Evolutionary conservation across 2,113 vertebrate genomes (phyloP).

Genomic region (Paramormyrops kingsleyae): DNA sequence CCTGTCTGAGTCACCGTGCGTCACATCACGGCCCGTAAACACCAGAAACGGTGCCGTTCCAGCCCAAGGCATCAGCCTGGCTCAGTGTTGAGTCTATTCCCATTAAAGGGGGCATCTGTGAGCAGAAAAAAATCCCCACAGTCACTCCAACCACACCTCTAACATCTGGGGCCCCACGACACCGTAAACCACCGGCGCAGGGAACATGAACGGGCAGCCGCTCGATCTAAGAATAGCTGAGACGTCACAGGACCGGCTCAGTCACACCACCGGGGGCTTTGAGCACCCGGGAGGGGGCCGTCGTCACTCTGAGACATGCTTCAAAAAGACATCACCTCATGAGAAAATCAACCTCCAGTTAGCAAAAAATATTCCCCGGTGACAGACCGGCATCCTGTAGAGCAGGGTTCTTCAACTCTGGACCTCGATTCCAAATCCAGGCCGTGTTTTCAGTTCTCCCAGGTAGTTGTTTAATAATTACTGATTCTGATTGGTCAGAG

Average conservation of each 20-base stretch:
- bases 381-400: not conserved
- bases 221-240: constrained; percentile 4
- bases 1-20: not conserved
- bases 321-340: not conserved
- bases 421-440: too few species aligned
- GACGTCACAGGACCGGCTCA: not conserved
- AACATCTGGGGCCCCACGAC: not conserved
- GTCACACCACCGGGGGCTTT: not conserved
- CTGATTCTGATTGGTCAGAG: too few species aligned
- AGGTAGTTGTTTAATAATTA: too few species aligned
- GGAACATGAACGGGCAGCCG: not conserved
- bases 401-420: too few species aligned
- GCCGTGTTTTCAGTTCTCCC: too few species aligned
- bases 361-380: not conserved
- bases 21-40: not conserved
- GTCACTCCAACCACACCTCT: not conserved
- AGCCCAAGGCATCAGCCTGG: not conserved
- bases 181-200: not conserved
- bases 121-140: not conserved
- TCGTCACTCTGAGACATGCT: not conserved
- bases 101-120: not conserved
- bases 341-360: not conserved
- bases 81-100: not conserved
- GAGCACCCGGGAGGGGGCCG: not conserved
- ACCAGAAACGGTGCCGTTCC: not conserved